Evolutionary conservation across 2,797 vertebrate species (phyloP), one percentile per base, ranked within the genome.

Genomic region (Erethizon dorsatum): DNA sequence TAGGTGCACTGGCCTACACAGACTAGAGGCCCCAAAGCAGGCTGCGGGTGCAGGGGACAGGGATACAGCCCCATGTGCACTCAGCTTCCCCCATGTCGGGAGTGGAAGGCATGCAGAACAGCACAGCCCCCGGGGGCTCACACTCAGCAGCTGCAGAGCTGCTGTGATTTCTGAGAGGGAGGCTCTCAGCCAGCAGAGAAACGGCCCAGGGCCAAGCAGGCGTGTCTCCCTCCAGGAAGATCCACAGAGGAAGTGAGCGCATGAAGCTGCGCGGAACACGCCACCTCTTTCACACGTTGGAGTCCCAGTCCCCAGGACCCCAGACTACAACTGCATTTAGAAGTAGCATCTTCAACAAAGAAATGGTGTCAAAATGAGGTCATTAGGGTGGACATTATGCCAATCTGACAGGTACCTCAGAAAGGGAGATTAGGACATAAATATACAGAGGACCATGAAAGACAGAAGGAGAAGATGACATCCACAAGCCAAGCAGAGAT

Each of bases 41-140:
- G 22, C 0, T 33, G 67, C 0, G 0, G 26, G 33, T 17, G 20
- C 41, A 5, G 6, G 3, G 20, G 15, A n/a, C 0, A 2, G 24
- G 82, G 31, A 28, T 6, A 5, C 14, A 6, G 18, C 33, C 13
- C n/a, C n/a, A 3, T 33, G 57, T 6, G 15, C 26, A 37, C 0
- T 13, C 26, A 24, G 1, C 45, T 14, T 69, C 67, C 65, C 33
- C n/a, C 22, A 6, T 28, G 61, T n/a, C 17, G 31, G 31, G 4
- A 67, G 13, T 33, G 26, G 63, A 33, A 67, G 31, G 31, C 2
- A 5, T 6, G 17, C 33, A 37, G 33, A 69, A 9, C 67, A 37
- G 15, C 56, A 69, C 15, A 10, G 67, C 15, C n/a, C 67, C 17
- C 1, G 17, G 67, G 13, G 7, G 50, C 1, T 22, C n/a, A 15